A percentile compares a stretch with the other conserved stretches of the same genome.
phyloP scores from a whole-genome alignment of 2,888 invertebrate genomes.

The Pimpla rufipes region DNA sequence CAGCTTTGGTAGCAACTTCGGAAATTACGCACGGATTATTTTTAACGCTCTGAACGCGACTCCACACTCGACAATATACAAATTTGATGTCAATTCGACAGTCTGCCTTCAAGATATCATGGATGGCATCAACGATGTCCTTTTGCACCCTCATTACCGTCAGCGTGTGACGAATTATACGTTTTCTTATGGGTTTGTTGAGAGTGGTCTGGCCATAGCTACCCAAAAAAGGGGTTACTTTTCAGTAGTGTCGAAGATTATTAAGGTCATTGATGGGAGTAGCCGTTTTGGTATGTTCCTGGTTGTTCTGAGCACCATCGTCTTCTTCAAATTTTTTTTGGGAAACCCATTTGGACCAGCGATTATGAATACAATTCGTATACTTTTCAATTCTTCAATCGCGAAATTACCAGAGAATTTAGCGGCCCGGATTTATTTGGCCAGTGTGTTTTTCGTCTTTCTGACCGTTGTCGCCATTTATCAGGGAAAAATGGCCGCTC shows the following conservation, averaged over 20 bases:
- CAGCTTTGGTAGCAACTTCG: background rate
- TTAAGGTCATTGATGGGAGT: background rate
- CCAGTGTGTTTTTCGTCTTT: background rate
- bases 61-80: too few species aligned
- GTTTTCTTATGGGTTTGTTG: background rate
- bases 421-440: conserved; percentile 32
- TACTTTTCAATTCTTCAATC: conserved; percentile 30
- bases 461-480: conserved; percentile 28
- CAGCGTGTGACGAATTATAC: background rate
- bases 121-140: background rate
- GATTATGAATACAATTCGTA: conserved; percentile 12
- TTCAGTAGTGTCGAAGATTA: conserved; percentile 12
- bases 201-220: background rate
- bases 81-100: too few species aligned
- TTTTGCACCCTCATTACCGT: background rate
- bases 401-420: background rate
- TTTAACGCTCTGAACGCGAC: background rate
- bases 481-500: conserved; percentile 20
- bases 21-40: background rate
- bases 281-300: conserved; percentile 1
- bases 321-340: conserved; percentile 25
- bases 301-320: background rate
- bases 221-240: conserved; percentile 3
- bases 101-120: too few species aligned
- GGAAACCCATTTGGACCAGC: background rate